Evolutionary conservation across 2,113 vertebrate genomes (phyloP), one percentile per base, ranked within the genome.

Genomic region (Montifringilla adamsi): DNA sequence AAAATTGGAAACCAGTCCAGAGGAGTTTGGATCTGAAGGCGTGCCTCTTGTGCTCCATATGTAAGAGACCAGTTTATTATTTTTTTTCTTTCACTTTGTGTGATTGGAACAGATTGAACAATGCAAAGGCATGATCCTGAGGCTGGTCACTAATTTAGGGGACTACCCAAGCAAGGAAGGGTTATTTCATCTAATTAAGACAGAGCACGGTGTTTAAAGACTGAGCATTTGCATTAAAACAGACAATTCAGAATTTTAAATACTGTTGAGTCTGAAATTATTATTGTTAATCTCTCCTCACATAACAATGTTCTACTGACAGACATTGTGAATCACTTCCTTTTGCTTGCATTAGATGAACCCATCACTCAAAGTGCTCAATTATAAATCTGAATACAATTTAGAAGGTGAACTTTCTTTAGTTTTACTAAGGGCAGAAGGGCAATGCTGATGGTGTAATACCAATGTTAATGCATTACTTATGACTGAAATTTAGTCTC

Each of bases 171-270:
- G 96, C 94, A 97, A 93, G 82, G 84, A 91, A 97, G 85, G 96
- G 95, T 98, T 97, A 96, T 93, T 97, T 96, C 95, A 97, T 94
- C 91, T 97, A 97, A 98, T 97, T 97, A 97, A 97, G 89, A 97
- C 70, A 96, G 84, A 97, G 93, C 35, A 77, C 39, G 62, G 49
- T 95, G 87, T 95, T 97, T 95, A 97, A 62, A 97, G 96, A 92
- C 64, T 92, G 89, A 95, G 35, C 53, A 96, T 97, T 97, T 96
- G 92, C 96, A 97, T 97, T 97, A 89, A 95, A 97, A 74, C 43
- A 95, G 94, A 78, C 90, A 93, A 94, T 95, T 97, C 95, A 90
- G 92, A 98, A 97, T 94, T 96, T 91, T 92, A 95, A 97, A 97
- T 96, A 90, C 94, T 96, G 94, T 97, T 96, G 97, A 94, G 89